Percentiles rank a stretch among this genome's conserved stretches.
phyloP scores from a whole-genome alignment of 2,797 vertebrate genomes.

The Gallirallus australis region DNA sequence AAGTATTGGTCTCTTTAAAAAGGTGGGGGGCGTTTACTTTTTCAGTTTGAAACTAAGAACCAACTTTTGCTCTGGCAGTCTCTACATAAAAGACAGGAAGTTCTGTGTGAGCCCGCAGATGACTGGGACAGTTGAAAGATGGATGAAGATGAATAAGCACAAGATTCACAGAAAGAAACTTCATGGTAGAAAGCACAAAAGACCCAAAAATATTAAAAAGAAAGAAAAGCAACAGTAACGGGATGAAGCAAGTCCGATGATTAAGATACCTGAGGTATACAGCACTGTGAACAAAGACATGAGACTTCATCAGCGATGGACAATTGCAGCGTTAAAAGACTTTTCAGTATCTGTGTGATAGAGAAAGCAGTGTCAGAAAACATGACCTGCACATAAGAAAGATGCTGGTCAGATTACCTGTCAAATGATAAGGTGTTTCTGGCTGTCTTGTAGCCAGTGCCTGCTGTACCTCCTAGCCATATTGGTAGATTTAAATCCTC shows the following conservation, averaged over 20 bases:
- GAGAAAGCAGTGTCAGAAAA: not conserved
- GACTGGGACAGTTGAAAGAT: constrained; percentile 41
- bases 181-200: constrained; percentile 28
- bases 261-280: not conserved
- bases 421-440: not conserved
- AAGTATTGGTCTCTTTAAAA: not conserved
- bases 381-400: not conserved
- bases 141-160: constrained; percentile 61
- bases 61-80: constrained; percentile 54
- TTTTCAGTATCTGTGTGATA: not conserved
- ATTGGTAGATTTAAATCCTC: not conserved
- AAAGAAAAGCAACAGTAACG: not conserved
- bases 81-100: constrained; percentile 69
- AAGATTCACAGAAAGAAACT: not conserved
- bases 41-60: constrained; percentile 1
- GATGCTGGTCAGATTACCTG: not conserved
- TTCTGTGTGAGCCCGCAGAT: constrained; percentile 71
- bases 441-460: not conserved
- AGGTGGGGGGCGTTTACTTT: not conserved
- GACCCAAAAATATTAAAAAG: not conserved
- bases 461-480: not conserved
- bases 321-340: not conserved
- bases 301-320: not conserved
- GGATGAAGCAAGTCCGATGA: not conserved
- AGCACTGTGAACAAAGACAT: accelerated